Percentiles rank a stretch among this genome's conserved stretches.
phyloP scores from a whole-genome alignment of 1,140 invertebrate genomes.

The Atta colombica region DNA sequence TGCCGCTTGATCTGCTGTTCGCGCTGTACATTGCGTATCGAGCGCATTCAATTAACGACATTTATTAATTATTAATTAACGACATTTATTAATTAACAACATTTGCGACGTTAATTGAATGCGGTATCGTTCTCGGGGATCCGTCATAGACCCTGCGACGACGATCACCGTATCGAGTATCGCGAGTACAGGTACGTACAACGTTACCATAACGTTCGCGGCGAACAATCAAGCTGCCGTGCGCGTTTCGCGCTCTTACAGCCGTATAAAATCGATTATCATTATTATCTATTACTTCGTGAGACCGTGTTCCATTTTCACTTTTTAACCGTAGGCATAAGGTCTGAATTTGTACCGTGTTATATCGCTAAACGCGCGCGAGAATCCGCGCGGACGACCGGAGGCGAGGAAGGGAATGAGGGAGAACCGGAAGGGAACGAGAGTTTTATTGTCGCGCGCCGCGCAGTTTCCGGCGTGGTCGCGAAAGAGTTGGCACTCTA shows the following conservation, averaged over 20 bases:
- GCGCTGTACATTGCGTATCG: constrained; percentile 1
- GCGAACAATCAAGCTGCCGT: constrained; percentile 37
- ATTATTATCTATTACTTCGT: constrained; percentile 64
- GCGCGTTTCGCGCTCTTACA: constrained; percentile 20
- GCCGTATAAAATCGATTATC: constrained; percentile 49
- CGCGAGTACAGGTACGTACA: neutral
- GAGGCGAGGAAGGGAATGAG: neutral
- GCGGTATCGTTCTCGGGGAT: constrained; percentile 13
- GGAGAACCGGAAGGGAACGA: neutral
- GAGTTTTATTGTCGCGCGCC: neutral
- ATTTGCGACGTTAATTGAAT: neutral
- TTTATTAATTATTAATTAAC: too few species aligned
- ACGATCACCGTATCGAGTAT: constrained; percentile 22
- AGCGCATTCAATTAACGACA: neutral
- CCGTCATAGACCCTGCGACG: neutral
- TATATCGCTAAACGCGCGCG: constrained; percentile 69
- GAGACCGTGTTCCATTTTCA: constrained; percentile 58
- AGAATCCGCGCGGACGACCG: constrained; percentile 10
- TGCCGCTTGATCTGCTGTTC: constrained; percentile 70
- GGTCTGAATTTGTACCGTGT: constrained; percentile 86
- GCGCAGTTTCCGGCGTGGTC: neutral
- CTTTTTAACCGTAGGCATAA: constrained; percentile 78
- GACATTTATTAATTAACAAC: neutral
- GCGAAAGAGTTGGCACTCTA: constrained; percentile 9
- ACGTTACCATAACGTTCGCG: neutral